Percentiles rank a stretch among this genome's conserved stretches.
Conservation (phyloP, 2,888 invertebrate genomes). For the Yponomeuta evonymella region DNA sequence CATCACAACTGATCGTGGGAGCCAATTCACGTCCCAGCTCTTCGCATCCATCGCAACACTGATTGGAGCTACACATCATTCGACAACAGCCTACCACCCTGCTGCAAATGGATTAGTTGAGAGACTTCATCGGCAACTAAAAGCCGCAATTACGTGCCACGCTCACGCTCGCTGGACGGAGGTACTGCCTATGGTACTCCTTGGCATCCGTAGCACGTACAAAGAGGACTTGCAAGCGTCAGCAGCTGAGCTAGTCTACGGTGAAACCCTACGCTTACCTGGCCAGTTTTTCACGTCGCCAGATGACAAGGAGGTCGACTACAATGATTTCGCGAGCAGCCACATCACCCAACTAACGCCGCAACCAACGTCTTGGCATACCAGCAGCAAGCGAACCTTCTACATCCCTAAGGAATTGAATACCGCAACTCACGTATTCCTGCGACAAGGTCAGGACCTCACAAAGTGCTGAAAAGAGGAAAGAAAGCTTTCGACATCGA, state of each 20-base stretch:
- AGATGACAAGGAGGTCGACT: not conserved
- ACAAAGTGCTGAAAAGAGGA: slow-evolving; percentile 1
- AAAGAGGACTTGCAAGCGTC: slow-evolving; percentile 26
- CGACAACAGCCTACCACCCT: slow-evolving; percentile 23
- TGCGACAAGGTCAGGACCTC: slow-evolving; percentile 7
- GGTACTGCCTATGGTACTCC: slow-evolving; percentile 26
- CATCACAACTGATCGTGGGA: slow-evolving; percentile 36
- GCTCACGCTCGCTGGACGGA: slow-evolving; percentile 24
- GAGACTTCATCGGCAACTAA: slow-evolving; percentile 3
- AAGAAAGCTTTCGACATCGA: slow-evolving; percentile 7
- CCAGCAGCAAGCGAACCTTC: not conserved
- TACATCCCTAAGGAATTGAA: slow-evolving; percentile 6
- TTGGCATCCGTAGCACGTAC: slow-evolving; percentile 30
- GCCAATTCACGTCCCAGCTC: slow-evolving; percentile 27
- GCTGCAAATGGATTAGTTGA: slow-evolving; percentile 26
- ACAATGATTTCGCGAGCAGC: not conserved
- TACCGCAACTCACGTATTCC: slow-evolving; percentile 1
- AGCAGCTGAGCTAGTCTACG: slow-evolving; percentile 27
- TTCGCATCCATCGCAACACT: slow-evolving; percentile 24
- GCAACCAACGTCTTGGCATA: slow-evolving; percentile 12
- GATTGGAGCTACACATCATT: slow-evolving; percentile 20
- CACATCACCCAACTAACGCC: slow-evolving; percentile 3
- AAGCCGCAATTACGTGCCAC: slow-evolving; percentile 27
- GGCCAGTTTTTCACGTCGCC: slow-evolving; percentile 25
- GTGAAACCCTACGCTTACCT: slow-evolving; percentile 25